Evolutionary conservation across 2,888 invertebrate genomes (phyloP).

Genomic region (Xanthia icteritia): DNA sequence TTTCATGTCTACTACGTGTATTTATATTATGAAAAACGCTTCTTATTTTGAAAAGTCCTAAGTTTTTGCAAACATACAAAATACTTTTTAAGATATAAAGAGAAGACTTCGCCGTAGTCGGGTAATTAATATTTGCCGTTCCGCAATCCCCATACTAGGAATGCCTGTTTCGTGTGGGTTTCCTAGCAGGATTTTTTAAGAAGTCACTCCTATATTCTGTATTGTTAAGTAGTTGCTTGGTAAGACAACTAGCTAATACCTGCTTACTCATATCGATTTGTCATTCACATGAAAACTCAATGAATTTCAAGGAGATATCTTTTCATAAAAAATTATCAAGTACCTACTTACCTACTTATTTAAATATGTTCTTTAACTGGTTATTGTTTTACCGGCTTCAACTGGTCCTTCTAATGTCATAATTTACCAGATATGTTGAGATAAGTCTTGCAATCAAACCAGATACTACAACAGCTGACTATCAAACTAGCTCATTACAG

Average conservation of each 20-base stretch:
- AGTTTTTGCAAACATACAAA: too few species aligned
- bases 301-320: constrained; percentile 32
- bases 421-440: not conserved
- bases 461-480: not conserved
- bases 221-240: not conserved
- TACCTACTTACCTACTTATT: not conserved
- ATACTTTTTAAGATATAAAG: too few species aligned
- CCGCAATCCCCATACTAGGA: too few species aligned
- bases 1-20: too few species aligned
- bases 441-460: not conserved
- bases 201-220: not conserved
- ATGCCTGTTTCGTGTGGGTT: too few species aligned
- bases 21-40: too few species aligned
- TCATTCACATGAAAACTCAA: constrained; percentile 34
- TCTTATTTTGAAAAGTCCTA: too few species aligned
- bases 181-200: not conserved
- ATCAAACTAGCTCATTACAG: not conserved
- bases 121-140: too few species aligned
- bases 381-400: not conserved
- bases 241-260: not conserved
- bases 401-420: too few species aligned
- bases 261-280: constrained; percentile 20
- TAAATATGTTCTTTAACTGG: not conserved
- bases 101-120: too few species aligned
- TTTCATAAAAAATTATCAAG: constrained; percentile 16